Base-by-base conservation (phyloP, 2,888 invertebrate species). In the Tricholauxania praeusta region DNA sequence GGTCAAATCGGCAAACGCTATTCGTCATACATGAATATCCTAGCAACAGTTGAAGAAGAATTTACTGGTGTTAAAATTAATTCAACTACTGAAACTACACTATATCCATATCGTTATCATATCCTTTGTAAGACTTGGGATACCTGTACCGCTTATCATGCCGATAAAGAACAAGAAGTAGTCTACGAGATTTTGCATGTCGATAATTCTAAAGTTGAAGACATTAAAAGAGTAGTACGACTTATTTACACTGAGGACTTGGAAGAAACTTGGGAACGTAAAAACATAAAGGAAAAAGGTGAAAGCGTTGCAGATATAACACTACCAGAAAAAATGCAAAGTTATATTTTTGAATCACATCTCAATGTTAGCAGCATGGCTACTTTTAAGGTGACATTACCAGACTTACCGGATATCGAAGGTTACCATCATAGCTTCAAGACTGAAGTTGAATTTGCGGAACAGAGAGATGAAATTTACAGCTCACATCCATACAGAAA, bases 21-120 rank as follows among this genome's bases (percentile, higher is more conserved):
- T 64, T 76, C 81, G 4, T 76, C 78, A 0, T 82, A 76, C 39
- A 72, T 81, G 8, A 76, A 77, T 15, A 91, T 98, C 63, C 93
- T 96, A 83, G 97, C 96, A 1, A 93, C 94, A 8, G 92, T 98
- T 3, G 96, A 97, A 85, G 98, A 99, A 89, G 92, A 92, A 71
- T 89, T 96, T 78, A 98, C 98, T 5, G 87, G 85, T 3, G 91
- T 96, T 67, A 91, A 93, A 79, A 94, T 97, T 82, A 96, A 96
- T 83, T 92, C 93, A 49, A 91, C 94, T 0, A 89, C 91, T 2
- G 90, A 93, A 75, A 89, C 96, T 51, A 90, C 92, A 71, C 87
- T 98, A 10, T 96, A 95, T 86, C 92, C 92, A 71, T 91, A 94
- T 82, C 91, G 92, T 77, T 93, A 94, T 80, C 91, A 92, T 79